A percentile compares a stretch with the other conserved stretches of the same genome.
Evolutionary conservation across 2,797 vertebrate genomes (phyloP).

Genomic region (Acanthurus lineatus): DNA sequence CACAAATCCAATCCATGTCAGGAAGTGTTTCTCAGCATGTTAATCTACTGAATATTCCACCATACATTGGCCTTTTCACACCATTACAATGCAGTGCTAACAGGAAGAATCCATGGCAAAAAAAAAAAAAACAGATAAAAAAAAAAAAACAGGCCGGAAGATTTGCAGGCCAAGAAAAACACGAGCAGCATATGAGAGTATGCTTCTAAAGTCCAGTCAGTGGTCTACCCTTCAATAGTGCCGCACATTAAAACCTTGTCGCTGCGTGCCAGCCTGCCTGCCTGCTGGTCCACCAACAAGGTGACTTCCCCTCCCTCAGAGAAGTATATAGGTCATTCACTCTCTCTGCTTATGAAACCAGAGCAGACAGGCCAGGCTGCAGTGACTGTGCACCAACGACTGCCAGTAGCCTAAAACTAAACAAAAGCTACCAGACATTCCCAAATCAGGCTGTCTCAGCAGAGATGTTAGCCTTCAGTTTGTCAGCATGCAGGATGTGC

Average conservation of each 20-base stretch:
- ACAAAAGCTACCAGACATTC: conserved; percentile 61
- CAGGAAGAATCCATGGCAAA: conserved; percentile 16
- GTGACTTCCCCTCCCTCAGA: conserved; percentile 85
- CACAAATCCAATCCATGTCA: conserved; percentile 52
- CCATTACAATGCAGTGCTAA: conserved; percentile 29
- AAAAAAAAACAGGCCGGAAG: too few species aligned
- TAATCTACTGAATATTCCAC: conserved; percentile 50
- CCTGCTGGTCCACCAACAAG: conserved; percentile 80
- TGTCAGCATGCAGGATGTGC: not conserved
- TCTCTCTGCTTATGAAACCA: conserved; percentile 83
- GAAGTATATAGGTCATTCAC: conserved; percentile 85
- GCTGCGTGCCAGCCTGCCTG: conserved; percentile 63
- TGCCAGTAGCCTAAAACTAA: conserved; percentile 69
- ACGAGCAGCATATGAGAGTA: conserved; percentile 28
- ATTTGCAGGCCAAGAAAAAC: not conserved
- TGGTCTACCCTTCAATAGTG: conserved; percentile 69
- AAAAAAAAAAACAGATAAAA: not conserved
- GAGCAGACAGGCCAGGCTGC: conserved; percentile 79
- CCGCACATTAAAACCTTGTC: conserved; percentile 67
- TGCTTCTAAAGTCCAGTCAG: conserved; percentile 45
- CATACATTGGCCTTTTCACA: conserved; percentile 52
- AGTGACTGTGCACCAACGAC: conserved; percentile 79
- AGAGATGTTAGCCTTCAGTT: conserved; percentile 16
- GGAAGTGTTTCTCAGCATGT: conserved; percentile 64
- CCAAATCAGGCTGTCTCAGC: conserved; percentile 47